A percentile compares a stretch with the other conserved stretches of the same genome.
Conservation (phyloP, 2,888 invertebrate species). For the Aleiodes testaceus region DNA sequence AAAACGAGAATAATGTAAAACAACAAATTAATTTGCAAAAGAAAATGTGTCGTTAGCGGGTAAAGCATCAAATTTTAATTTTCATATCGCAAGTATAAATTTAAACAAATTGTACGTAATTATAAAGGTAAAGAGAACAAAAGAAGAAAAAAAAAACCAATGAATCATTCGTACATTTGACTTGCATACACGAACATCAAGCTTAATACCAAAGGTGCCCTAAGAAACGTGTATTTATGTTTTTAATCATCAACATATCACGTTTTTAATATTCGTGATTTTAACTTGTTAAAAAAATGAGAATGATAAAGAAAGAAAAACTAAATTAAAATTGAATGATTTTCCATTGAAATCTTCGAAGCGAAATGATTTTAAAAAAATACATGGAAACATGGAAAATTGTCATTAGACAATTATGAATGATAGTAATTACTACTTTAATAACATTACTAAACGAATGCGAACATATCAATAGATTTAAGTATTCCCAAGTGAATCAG, state of each 20-base stretch:
- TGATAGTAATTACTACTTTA: constrained; percentile 56
- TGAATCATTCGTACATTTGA: constrained; percentile 52
- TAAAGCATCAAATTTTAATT: constrained; percentile 13
- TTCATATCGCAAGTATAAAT: constrained; percentile 2
- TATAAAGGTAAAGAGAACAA: constrained; percentile 42
- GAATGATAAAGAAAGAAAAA: constrained; percentile 43
- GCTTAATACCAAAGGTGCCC: constrained; percentile 92
- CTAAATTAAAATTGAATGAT: constrained; percentile 42
- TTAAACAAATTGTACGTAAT: constrained; percentile 10
- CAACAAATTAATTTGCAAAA: background rate
- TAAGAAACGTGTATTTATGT: constrained; percentile 79
- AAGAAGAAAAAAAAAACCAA: constrained; percentile 51
- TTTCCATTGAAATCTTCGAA: constrained; percentile 32
- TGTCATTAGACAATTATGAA: constrained; percentile 34
- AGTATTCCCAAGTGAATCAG: constrained; percentile 50
- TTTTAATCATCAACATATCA: constrained; percentile 72
- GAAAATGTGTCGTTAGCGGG: constrained; percentile 7
- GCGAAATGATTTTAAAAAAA: constrained; percentile 19
- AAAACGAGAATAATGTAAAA: background rate
- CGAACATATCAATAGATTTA: constrained; percentile 72
- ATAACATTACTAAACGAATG: constrained; percentile 65
- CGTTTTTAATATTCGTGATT: constrained; percentile 43
- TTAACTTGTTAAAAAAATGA: constrained; percentile 34
- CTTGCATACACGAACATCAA: constrained; percentile 76
- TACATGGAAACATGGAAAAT: constrained; percentile 37